Evolutionary conservation across 1,140 invertebrate genomes (phyloP).

Genomic region (Anastrepha obliqua): DNA sequence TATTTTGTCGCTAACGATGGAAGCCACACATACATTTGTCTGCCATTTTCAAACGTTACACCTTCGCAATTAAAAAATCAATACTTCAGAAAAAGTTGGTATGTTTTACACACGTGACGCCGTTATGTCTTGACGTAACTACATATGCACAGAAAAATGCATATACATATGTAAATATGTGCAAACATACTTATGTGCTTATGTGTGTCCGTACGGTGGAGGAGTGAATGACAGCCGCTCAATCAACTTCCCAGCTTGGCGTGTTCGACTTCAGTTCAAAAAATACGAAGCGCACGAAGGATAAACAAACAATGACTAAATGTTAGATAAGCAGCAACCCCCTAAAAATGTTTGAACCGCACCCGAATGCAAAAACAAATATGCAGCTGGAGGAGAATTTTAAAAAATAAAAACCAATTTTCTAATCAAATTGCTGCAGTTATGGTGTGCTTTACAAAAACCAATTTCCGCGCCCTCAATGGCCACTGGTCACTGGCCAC

Average conservation of each 20-base stretch:
- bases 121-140: neutral
- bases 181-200: neutral
- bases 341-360: conserved; percentile 3
- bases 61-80: conserved; percentile 15
- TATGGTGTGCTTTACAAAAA: conserved; percentile 54
- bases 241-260: conserved; percentile 44
- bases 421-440: neutral
- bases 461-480: conserved; percentile 55
- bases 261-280: conserved; percentile 14
- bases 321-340: neutral
- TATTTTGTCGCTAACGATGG: neutral
- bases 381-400: conserved; percentile 17
- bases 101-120: neutral
- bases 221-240: conserved; percentile 32
- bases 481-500: neutral
- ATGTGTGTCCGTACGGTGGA: neutral
- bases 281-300: neutral
- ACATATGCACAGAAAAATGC: neutral
- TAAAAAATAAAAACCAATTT: conserved; percentile 32
- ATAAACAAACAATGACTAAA: neutral
- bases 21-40: neutral
- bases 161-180: neutral
- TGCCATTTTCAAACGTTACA: neutral
- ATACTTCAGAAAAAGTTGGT: neutral
- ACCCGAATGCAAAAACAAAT: neutral